Percentiles rank a stretch among this genome's conserved stretches.
phyloP scores from a whole-genome alignment of 2,113 vertebrate genomes.

The Tricholaema leucomelas region DNA sequence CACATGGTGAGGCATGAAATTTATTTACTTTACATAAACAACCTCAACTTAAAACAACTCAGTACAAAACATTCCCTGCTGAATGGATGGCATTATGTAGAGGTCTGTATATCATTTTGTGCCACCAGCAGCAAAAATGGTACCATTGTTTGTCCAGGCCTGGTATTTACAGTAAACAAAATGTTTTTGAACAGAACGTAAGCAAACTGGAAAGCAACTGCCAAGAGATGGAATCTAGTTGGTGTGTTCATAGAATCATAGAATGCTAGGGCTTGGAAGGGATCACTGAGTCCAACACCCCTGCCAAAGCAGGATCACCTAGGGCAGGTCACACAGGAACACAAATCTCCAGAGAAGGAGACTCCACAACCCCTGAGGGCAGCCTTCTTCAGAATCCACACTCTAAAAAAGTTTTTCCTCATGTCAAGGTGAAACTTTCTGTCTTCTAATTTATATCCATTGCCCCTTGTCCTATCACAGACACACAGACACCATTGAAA shows the following conservation, averaged over 20 bases:
- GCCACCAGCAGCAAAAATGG: constrained; percentile 74
- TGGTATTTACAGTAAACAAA: constrained; percentile 89
- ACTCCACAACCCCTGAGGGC: too few relatives aligned
- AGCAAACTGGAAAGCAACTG: constrained; percentile 76
- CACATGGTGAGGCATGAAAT: constrained; percentile 95
- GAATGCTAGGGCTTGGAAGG: too few relatives aligned
- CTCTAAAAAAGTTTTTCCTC: too few relatives aligned
- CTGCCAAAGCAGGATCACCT: too few relatives aligned
- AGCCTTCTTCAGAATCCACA: too few relatives aligned
- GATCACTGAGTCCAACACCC: too few relatives aligned
- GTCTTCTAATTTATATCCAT: too few relatives aligned
- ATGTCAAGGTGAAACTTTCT: too few relatives aligned
- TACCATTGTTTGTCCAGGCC: constrained; percentile 78
- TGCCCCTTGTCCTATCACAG: too few relatives aligned
- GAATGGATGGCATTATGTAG: constrained; percentile 76
- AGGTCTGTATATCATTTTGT: constrained; percentile 67
- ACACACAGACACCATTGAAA: too few relatives aligned
- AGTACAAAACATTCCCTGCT: constrained; percentile 75
- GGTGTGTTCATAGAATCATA: neutral
- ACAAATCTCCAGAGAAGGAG: too few relatives aligned
- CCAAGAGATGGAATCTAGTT: constrained; percentile 76
- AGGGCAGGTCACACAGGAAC: too few relatives aligned
- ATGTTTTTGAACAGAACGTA: constrained; percentile 87
- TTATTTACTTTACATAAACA: constrained; percentile 86
- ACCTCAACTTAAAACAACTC: constrained; percentile 85